A percentile compares a stretch with the other conserved stretches of the same genome.
Conservation (phyloP, 2,113 vertebrate species). For the Chloebia gouldiae region DNA sequence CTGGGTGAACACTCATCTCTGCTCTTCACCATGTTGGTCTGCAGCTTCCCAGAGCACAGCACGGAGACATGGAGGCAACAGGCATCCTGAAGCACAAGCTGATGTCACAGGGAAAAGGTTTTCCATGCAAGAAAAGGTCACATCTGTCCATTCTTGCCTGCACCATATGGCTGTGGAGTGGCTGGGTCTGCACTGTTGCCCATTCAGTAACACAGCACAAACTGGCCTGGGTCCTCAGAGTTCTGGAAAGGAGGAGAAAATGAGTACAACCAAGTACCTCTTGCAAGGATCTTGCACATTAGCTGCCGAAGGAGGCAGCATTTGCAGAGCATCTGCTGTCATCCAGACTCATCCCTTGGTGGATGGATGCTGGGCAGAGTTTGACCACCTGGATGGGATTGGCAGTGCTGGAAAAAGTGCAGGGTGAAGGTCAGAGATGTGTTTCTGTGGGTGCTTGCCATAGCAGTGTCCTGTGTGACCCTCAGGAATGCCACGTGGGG, state of each 20-base stretch:
- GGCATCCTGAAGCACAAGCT: background rate
- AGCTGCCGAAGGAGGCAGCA: background rate
- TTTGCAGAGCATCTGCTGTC: background rate
- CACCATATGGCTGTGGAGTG: accelerated
- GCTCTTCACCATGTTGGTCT: background rate
- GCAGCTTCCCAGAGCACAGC: background rate
- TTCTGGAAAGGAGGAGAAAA: background rate
- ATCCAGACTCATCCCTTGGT: background rate
- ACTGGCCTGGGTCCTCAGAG: background rate
- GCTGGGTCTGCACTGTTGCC: background rate
- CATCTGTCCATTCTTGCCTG: background rate
- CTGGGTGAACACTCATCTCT: background rate
- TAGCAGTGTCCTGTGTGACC: background rate
- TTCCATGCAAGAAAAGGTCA: background rate
- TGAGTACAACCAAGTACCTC: background rate
- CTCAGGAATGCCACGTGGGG: accelerated
- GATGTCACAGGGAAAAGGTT: background rate
- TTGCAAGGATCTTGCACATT: background rate
- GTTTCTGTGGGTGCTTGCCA: background rate
- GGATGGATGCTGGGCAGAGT: background rate
- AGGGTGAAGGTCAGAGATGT: background rate
- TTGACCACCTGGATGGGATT: background rate
- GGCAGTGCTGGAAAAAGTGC: background rate
- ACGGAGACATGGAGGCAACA: background rate
- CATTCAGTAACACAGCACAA: background rate